Percentiles rank a stretch among this genome's conserved stretches.
phyloP scores from a whole-genome alignment of 2,797 vertebrate species.

The Crypturellus tataupa region DNA sequence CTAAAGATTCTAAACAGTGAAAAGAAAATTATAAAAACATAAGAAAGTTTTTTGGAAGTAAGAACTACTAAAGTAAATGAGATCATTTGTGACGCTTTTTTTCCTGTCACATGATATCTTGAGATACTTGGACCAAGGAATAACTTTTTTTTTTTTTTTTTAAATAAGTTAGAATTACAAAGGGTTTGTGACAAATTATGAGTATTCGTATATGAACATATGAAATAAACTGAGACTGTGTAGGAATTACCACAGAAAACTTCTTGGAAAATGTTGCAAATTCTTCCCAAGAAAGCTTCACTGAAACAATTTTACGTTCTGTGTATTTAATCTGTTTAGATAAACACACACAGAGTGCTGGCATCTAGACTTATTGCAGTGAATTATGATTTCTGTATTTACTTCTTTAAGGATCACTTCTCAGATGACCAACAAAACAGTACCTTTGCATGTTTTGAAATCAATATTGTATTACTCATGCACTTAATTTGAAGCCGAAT shows the following conservation, averaged over 20 bases:
- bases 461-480: background rate
- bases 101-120: background rate
- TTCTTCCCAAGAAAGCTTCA: background rate
- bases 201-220: background rate
- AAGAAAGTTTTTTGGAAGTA: background rate
- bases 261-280: background rate
- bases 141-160: background rate
- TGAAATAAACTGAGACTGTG: background rate
- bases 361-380: background rate
- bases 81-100: background rate
- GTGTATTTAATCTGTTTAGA: background rate
- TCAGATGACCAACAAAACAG: background rate
- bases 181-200: background rate
- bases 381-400: background rate
- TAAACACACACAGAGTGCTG: background rate
- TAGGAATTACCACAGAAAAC: background rate
- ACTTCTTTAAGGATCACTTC: background rate
- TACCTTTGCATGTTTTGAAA: background rate
- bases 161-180: background rate
- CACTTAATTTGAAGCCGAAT: background rate
- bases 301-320: background rate
- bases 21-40: background rate
- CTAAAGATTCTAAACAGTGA: background rate
- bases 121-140: background rate
- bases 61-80: background rate